These are phyloP conservation scores for Lasioglossum vierecki DNA, from an alignment of 2,888 invertebrate genomes.

Conservation along the genomic window DNA sequence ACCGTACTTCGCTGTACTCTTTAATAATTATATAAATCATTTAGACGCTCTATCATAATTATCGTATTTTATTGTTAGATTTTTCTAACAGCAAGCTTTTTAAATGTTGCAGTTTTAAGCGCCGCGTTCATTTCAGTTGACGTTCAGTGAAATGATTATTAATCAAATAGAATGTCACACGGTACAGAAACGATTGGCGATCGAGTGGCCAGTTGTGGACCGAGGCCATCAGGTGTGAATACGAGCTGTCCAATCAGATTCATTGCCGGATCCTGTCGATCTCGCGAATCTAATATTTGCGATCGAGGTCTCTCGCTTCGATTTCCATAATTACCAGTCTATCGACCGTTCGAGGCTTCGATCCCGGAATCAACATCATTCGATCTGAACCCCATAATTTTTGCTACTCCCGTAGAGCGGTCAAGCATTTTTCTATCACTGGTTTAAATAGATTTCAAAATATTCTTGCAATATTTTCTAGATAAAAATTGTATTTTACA, in stretches of 20 bases:
- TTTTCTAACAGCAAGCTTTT: background rate
- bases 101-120: background rate
- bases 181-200: conserved; percentile 47
- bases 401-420: background rate
- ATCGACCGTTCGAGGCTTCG: conserved; percentile 18
- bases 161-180: conserved; percentile 50
- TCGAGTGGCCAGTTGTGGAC: conserved; percentile 58
- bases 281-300: conserved; percentile 61
- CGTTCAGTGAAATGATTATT: conserved; percentile 36
- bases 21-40: no score
- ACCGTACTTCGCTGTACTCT: background rate
- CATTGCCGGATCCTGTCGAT: conserved; percentile 47
- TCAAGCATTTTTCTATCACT: background rate
- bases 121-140: conserved; percentile 27
- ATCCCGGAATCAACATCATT: background rate
- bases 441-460: background rate
- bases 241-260: conserved; percentile 50
- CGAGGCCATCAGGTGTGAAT: conserved; percentile 63
- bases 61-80: no score
- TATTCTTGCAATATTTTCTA: background rate
- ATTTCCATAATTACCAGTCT: conserved; percentile 20
- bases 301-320: conserved; percentile 50
- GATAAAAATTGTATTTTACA: background rate
- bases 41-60: no score
- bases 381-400: background rate